Evolutionary conservation across 2,888 invertebrate genomes (phyloP).

Genomic region (Leptopterna dolabrata): DNA sequence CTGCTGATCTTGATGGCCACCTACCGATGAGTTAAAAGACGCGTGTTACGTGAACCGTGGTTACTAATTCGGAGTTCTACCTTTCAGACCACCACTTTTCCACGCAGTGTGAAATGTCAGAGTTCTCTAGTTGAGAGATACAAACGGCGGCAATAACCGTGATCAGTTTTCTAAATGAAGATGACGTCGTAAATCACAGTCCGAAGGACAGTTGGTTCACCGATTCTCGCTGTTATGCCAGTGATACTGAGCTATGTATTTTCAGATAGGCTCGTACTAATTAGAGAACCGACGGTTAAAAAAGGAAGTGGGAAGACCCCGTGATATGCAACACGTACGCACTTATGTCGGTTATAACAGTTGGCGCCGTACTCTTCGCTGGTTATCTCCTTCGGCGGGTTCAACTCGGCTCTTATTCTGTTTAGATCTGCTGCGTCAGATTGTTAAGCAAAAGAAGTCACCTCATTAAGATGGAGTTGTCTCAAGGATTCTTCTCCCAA

Average conservation of each 20-base stretch:
- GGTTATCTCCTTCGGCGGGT: not conserved
- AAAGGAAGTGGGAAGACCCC: not conserved
- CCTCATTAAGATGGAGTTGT: not conserved
- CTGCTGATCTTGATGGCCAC: no score
- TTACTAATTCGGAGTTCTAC: no score
- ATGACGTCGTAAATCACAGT: not conserved
- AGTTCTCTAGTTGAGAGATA: not conserved
- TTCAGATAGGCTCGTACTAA: slow-evolving; percentile 3
- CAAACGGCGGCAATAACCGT: not conserved
- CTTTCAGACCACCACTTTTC: no score
- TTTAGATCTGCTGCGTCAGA: not conserved
- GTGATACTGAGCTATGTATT: not conserved
- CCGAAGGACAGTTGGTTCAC: not conserved
- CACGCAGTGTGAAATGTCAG: no score
- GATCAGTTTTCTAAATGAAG: not conserved
- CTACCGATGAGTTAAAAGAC: no score
- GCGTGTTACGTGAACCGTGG: no score
- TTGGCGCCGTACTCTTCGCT: not conserved
- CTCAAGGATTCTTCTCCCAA: not conserved
- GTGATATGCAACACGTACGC: slow-evolving; percentile 3
- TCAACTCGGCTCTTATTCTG: not conserved
- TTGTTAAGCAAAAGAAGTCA: not conserved
- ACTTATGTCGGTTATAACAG: not conserved
- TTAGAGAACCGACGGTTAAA: not conserved
- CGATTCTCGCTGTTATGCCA: slow-evolving; percentile 1